A percentile compares a stretch with the other conserved stretches of the same genome.
Conservation (phyloP, 2,888 invertebrate genomes). For the Brenthis daphne region DNA sequence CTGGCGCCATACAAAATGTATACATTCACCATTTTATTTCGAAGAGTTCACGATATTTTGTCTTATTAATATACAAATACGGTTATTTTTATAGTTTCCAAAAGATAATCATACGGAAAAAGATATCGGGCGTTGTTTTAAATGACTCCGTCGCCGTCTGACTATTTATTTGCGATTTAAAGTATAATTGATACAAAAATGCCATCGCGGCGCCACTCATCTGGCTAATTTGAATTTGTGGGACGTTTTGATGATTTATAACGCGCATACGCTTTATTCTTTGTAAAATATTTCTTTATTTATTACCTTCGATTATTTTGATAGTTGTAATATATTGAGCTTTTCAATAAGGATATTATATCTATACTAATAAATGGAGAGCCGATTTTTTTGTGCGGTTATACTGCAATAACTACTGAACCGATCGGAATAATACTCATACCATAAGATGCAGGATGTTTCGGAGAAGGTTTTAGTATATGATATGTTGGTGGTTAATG, state of each 20-base stretch:
- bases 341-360: too few species aligned
- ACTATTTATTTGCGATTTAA: conserved; percentile 31
- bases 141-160: conserved; percentile 34
- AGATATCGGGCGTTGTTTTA: conserved; percentile 28
- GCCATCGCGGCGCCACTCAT: conserved; percentile 33
- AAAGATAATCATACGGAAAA: conserved; percentile 28
- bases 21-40: conserved; percentile 6
- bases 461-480: too few species aligned
- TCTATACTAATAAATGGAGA: too few species aligned
- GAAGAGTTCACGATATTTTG: not conserved
- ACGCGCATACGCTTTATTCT: conserved; percentile 9
- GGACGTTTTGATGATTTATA: conserved; percentile 24
- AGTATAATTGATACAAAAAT: conserved; percentile 39
- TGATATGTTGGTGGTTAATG: too few species aligned
- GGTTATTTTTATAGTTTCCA: conserved; percentile 8
- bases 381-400: too few species aligned
- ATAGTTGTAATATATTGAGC: not conserved
- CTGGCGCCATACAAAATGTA: conserved; percentile 21
- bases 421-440: too few species aligned
- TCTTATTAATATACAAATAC: conserved; percentile 24
- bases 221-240: conserved; percentile 26
- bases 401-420: too few species aligned
- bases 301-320: not conserved
- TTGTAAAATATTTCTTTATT: conserved; percentile 18
- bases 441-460: too few species aligned